Evolutionary conservation across 2,888 invertebrate species (phyloP), one percentile per base, ranked within the genome.

Genomic region (Heliconius ethilla): DNA sequence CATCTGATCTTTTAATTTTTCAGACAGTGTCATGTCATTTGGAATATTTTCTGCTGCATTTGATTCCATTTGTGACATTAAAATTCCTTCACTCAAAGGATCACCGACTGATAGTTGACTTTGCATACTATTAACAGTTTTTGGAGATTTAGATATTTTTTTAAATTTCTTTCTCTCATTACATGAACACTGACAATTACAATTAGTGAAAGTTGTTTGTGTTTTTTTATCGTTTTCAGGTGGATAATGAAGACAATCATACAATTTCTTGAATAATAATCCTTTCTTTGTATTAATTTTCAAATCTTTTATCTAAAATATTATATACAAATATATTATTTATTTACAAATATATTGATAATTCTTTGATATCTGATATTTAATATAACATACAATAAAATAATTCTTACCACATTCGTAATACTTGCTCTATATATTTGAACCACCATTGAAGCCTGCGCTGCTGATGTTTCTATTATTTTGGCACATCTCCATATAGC

Each of bases 401-500:
- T 72, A 65, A 33, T 70, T 72, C 67, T 77, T 87, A 94, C 94
- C 89, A 86, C 88, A 75, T 87, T 63, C 22, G 89, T 82, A 77
- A 94, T 90, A 81, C 90, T 90, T 80, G 89, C 89, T 81, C 94
- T 87, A 82, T 95, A 95, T 11, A 95, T 82, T 69, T 93, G 91
- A 3, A 90, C 89, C 25, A 93, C 90, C 94, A 95, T 95, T 76
- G 92, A 91, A 27, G 89, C 87, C 77, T 91, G 90, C 7, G 92
- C 92, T 70, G 95, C 94, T 78, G 89, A 87, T 82, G 88, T 89
- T 86, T 95, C 95, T 77, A 95, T 88, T 74, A 85, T 86, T 82
- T 92, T 92, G 51, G 94, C 94, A 84, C 94, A 94, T 83, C 91
- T 89, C 92, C 93, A 92, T 81, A 94, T 93, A 79, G 91, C 93